phyloP scores from a whole-genome alignment of 2,888 invertebrate species.

The Stenotaenia linearis region DNA sequence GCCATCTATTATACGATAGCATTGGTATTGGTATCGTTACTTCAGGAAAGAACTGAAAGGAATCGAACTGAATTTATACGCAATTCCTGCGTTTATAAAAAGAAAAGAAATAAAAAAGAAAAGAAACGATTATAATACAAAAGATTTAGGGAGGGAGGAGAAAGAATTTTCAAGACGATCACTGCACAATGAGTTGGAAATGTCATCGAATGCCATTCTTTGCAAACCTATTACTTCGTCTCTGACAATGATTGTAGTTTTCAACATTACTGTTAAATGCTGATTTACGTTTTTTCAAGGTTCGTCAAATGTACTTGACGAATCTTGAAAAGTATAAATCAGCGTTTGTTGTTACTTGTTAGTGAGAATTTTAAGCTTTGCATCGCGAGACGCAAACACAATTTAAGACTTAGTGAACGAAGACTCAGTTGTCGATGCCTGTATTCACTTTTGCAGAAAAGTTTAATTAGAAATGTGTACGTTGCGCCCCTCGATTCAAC shows the following conservation, averaged over 20 bases:
- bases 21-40: neutral
- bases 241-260: neutral
- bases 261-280: too few relatives aligned
- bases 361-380: neutral
- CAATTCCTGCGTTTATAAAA: too few relatives aligned
- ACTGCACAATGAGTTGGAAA: neutral
- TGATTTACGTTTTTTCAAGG: too few relatives aligned
- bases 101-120: neutral
- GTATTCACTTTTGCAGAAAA: slow-evolving; percentile 7
- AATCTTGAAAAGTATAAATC: neutral
- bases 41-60: too few relatives aligned
- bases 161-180: neutral
- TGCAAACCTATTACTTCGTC: neutral
- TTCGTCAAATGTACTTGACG: too few relatives aligned
- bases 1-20: slow-evolving; percentile 3
- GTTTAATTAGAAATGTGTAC: slow-evolving; percentile 26
- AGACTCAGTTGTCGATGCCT: neutral
- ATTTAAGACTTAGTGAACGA: neutral
- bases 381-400: neutral
- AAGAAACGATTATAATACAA: neutral
- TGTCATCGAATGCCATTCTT: neutral
- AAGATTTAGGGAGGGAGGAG: neutral
- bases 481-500: neutral
- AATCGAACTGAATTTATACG: neutral
- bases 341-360: neutral